These are phyloP conservation scores for Sylvilagus bachmani DNA, from an alignment of 2,113 vertebrate species.

Conservation along the genomic window DNA sequence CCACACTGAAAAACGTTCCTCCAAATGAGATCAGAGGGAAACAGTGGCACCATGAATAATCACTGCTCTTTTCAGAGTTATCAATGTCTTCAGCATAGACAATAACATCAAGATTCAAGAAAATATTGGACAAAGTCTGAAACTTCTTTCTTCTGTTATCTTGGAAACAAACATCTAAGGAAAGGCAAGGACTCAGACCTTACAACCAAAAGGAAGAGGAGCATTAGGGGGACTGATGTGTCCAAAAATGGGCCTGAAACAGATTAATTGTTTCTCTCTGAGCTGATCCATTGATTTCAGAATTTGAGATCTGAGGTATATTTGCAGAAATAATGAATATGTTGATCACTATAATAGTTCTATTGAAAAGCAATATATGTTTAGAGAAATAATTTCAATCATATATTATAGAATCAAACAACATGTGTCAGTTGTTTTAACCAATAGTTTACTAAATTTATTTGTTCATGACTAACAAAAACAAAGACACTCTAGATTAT, in stretches of 20 bases:
- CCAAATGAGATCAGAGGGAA: neutral
- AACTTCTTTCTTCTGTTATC: neutral
- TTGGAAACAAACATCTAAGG: neutral
- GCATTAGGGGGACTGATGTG: neutral
- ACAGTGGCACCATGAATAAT: neutral
- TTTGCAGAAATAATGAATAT: neutral
- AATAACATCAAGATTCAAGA: neutral
- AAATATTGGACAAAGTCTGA: neutral
- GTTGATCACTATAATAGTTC: neutral
- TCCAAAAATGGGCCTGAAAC: neutral
- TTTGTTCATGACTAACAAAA: neutral
- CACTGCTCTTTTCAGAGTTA: neutral
- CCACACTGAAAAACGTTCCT: neutral
- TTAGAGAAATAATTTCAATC: neutral
- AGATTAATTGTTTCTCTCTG: neutral
- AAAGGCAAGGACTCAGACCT: neutral
- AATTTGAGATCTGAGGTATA: neutral
- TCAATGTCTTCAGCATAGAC: neutral
- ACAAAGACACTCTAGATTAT: neutral
- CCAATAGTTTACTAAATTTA: neutral
- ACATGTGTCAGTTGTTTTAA: neutral
- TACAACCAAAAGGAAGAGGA: neutral
- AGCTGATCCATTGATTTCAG: neutral
- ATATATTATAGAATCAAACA: neutral
- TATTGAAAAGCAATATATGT: neutral